Conservation (phyloP, 2,888 invertebrate genomes). For the Byasa hedistus region DNA sequence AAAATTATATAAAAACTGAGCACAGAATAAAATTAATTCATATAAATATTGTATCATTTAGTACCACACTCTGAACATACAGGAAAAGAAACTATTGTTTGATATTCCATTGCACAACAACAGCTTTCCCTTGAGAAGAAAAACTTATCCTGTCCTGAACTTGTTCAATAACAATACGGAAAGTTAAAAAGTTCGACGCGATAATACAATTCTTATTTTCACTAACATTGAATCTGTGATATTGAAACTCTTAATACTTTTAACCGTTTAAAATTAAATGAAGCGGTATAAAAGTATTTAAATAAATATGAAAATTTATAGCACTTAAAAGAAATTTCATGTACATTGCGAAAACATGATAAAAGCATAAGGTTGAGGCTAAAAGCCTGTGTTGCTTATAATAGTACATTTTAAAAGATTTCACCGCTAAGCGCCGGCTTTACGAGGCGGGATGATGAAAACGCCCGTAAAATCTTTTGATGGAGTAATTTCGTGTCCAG, state of each 20-base stretch:
- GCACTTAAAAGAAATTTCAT: conserved; percentile 17
- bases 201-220: not conserved
- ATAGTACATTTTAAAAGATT: conserved; percentile 28
- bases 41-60: too few relatives aligned
- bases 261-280: not conserved
- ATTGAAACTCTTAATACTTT: not conserved
- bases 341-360: conserved; percentile 26
- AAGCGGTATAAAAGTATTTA: not conserved
- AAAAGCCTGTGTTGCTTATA: conserved; percentile 27
- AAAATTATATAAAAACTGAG: too few relatives aligned
- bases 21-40: too few relatives aligned
- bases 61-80: too few relatives aligned
- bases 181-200: not conserved
- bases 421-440: conserved; percentile 23
- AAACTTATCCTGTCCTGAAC: not conserved
- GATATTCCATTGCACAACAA: not conserved
- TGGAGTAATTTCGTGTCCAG: conserved; percentile 30
- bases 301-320: conserved; percentile 8
- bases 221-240: too few relatives aligned
- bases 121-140: not conserved
- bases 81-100: not conserved
- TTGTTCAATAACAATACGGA: not conserved
- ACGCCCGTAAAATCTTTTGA: conserved; percentile 31
- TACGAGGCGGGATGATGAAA: conserved; percentile 29
- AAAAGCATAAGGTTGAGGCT: conserved; percentile 26